Conservation (phyloP, 2,888 invertebrate genomes). For the Galerucella calmariensis region DNA sequence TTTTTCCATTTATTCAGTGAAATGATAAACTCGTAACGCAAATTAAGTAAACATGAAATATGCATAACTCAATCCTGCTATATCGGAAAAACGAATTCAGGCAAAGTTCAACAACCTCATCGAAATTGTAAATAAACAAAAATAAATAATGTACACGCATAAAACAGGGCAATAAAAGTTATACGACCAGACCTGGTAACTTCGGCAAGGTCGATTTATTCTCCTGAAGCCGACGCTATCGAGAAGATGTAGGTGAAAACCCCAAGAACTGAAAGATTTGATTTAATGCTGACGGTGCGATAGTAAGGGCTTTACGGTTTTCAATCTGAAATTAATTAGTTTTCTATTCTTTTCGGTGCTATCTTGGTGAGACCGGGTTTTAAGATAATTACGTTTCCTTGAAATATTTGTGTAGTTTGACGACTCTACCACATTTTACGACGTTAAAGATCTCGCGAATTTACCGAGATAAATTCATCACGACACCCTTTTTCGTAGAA, state of each 20-base stretch:
- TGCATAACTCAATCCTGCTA: background rate
- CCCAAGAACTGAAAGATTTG: conserved; percentile 50
- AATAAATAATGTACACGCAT: conserved; percentile 11
- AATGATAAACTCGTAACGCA: too few species aligned
- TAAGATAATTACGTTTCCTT: conserved; percentile 32
- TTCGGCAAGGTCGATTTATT: conserved; percentile 50
- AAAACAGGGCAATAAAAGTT: conserved; percentile 12
- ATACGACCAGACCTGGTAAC: conserved; percentile 25
- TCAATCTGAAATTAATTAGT: conserved; percentile 50
- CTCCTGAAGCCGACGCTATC: conserved; percentile 49
- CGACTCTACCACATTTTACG: conserved; percentile 22
- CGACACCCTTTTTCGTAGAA: background rate
- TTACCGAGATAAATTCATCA: conserved; percentile 10
- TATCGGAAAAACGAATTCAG: background rate
- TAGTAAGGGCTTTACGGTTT: conserved; percentile 36
- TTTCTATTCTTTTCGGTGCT: conserved; percentile 45
- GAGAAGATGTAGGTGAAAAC: conserved; percentile 51
- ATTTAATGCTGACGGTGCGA: conserved; percentile 46
- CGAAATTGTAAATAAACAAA: conserved; percentile 8
- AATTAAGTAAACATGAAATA: too few species aligned
- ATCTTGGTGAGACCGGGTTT: conserved; percentile 30
- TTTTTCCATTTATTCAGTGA: too few species aligned
- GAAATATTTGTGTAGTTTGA: conserved; percentile 32
- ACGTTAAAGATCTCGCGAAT: conserved; percentile 1
- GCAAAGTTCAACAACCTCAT: conserved; percentile 1